Percentiles rank a stretch among this genome's conserved stretches.
phyloP scores from a whole-genome alignment of 2,797 vertebrate species.

The Glossophaga mutica region DNA sequence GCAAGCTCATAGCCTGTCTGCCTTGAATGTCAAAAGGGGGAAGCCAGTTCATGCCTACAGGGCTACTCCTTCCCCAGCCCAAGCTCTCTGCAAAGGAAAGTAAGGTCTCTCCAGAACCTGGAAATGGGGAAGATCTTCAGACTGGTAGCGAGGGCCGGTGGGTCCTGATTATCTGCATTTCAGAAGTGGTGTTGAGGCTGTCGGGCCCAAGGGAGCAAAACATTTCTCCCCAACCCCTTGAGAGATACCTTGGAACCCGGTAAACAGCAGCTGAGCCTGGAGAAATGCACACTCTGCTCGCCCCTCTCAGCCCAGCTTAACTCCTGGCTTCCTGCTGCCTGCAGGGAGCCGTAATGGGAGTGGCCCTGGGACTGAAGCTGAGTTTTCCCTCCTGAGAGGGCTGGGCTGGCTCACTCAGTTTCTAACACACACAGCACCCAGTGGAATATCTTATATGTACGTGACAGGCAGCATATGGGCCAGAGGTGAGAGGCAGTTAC shows the following conservation, averaged over 20 bases:
- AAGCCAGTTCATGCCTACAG: background rate
- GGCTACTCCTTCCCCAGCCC: background rate
- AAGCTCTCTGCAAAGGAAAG: background rate
- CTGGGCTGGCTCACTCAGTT: background rate
- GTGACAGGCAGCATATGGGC: background rate
- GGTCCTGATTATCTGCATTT: background rate
- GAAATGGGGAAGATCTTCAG: background rate
- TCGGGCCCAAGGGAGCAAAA: background rate
- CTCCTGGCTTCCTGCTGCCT: background rate
- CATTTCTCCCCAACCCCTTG: background rate
- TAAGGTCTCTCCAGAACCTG: background rate
- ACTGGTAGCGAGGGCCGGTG: background rate
- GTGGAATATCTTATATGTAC: background rate
- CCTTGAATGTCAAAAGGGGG: background rate
- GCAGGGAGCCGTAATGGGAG: no score
- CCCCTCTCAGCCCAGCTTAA: background rate
- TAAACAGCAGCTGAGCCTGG: background rate
- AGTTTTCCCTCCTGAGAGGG: background rate
- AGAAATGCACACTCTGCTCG: accelerated
- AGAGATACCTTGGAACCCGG: background rate
- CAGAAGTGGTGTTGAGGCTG: background rate
- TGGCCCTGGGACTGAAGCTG: background rate
- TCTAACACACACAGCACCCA: background rate
- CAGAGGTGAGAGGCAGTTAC: background rate
- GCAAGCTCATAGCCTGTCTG: background rate